These are phyloP conservation scores for Heliornis fulica DNA, from an alignment of 2,113 vertebrate species.

Conservation along the genomic window DNA sequence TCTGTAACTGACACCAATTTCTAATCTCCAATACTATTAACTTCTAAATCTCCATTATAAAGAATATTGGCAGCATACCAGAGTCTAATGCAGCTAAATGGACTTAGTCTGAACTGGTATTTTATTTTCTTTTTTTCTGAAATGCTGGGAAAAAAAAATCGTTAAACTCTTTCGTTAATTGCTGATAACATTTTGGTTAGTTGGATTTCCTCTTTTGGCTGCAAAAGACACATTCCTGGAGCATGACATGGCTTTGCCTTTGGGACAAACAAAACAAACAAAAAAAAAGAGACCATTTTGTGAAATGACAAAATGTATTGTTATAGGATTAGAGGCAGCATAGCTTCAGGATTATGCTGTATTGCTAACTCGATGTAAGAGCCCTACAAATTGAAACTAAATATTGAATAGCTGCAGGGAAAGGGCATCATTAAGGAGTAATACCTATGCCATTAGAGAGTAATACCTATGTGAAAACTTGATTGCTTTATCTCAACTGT, in stretches of 20 bases:
- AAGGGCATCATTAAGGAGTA: background rate
- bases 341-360: conserved; percentile 28
- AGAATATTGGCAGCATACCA: conserved; percentile 67
- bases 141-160: conserved; percentile 53
- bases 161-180: conserved; percentile 70
- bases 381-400: conserved; percentile 19
- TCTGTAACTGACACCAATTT: conserved; percentile 71
- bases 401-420: conserved; percentile 27
- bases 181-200: conserved; percentile 71
- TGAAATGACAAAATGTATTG: conserved; percentile 71
- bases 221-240: conserved; percentile 62
- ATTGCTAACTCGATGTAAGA: conserved; percentile 51
- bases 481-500: background rate
- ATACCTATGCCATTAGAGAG: background rate
- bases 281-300: conserved; percentile 25
- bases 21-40: conserved; percentile 72
- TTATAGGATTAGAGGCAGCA: conserved; percentile 63
- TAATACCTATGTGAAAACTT: conserved; percentile 17
- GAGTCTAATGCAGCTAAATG: conserved; percentile 57
- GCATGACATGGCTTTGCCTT: conserved; percentile 60
- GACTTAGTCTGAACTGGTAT: conserved; percentile 49
- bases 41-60: conserved; percentile 65
- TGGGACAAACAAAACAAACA: conserved; percentile 37
- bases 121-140: conserved; percentile 59
- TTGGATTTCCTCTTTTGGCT: conserved; percentile 66